phyloP scores from a whole-genome alignment of 2,113 vertebrate genomes.

The Eptesicus fuscus region DNA sequence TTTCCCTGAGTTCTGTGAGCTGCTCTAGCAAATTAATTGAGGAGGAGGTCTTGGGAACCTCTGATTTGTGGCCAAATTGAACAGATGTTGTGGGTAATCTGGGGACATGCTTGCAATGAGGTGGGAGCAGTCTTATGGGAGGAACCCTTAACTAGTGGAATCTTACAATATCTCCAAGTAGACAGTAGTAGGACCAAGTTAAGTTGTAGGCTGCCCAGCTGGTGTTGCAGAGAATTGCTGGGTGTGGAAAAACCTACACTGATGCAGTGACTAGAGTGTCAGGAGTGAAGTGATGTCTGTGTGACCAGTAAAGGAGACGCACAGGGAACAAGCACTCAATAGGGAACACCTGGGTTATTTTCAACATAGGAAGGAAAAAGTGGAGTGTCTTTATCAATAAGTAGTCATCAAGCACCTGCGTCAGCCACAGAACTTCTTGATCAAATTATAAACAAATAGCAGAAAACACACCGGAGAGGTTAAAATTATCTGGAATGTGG shows the following conservation, averaged over 20 bases:
- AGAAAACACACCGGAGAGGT: neutral
- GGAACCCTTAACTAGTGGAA: neutral
- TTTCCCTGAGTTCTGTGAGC: neutral
- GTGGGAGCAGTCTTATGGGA: neutral
- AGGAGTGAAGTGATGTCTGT: neutral
- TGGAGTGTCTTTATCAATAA: neutral
- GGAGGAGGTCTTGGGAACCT: neutral
- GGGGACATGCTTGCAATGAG: neutral
- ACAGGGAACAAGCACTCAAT: neutral
- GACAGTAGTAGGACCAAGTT: neutral
- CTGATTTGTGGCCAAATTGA: neutral
- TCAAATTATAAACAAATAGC: neutral
- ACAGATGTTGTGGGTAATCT: neutral
- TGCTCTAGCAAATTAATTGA: neutral
- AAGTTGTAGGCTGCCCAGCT: neutral
- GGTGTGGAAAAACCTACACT: neutral
- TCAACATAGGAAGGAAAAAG: neutral
- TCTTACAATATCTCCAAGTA: neutral
- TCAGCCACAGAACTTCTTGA: neutral
- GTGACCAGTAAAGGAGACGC: neutral
- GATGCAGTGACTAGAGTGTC: neutral
- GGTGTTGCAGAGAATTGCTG: neutral
- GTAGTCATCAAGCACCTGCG: neutral
- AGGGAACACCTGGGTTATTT: neutral
- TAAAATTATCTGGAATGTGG: neutral